Conservation (phyloP, 2,888 invertebrate species). For the Keiferia lycopersicella region DNA sequence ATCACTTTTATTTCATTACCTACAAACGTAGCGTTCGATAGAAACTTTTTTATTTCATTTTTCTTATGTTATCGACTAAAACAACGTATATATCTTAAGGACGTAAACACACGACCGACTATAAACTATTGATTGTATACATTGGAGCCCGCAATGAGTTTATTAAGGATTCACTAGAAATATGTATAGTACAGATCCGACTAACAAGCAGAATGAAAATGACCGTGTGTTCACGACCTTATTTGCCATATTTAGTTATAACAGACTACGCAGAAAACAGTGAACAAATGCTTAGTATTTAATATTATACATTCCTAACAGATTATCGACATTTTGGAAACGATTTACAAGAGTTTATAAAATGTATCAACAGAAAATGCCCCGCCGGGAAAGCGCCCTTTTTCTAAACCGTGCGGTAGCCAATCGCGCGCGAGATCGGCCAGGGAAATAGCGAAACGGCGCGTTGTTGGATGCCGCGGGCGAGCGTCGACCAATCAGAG, state of each 20-base stretch:
- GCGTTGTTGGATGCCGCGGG: constrained; percentile 9
- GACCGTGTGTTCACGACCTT: constrained; percentile 10
- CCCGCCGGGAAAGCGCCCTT: background rate
- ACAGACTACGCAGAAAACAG: constrained; percentile 11
- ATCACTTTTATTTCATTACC: too few species aligned
- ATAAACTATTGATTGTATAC: constrained; percentile 19
- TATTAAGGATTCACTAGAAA: background rate
- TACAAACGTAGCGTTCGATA: too few species aligned
- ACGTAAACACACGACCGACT: background rate
- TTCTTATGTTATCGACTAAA: constrained; percentile 1
- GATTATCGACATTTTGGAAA: constrained; percentile 17
- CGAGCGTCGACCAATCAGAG: constrained; percentile 3
- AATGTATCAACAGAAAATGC: background rate
- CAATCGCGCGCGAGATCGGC: constrained; percentile 4
- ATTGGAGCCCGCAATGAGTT: constrained; percentile 8
- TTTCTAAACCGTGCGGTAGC: background rate
- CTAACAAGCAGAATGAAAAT: constrained; percentile 13
- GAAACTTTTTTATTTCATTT: background rate
- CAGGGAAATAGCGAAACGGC: background rate
- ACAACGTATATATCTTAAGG: background rate
- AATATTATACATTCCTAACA: constrained; percentile 17
- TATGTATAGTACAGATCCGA: constrained; percentile 17
- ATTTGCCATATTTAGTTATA: background rate
- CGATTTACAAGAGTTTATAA: constrained; percentile 1
- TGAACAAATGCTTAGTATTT: constrained; percentile 20